Base-by-base conservation (phyloP, 1,140 invertebrate genomes). In the Acyrthosiphon pisum region DNA sequence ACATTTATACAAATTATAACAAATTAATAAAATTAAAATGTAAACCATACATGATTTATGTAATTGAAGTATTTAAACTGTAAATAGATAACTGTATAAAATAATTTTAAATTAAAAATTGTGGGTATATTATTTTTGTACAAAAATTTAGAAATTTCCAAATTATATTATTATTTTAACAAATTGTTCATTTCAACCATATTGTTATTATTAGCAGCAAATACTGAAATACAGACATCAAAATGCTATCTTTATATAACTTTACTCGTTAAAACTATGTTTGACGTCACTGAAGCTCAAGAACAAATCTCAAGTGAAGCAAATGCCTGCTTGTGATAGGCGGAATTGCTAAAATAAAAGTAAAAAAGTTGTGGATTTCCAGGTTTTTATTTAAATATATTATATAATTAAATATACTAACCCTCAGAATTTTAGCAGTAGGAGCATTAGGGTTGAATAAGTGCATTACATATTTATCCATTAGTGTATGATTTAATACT, bases 401-500 rank as follows among this genome's bases (percentile, higher is more conserved):
- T 20, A 56, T 56, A 89, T 89, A 37, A 89, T 56, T 37, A 41
- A 37, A n/a, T 44, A 44, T 46, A 83, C 37, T 93, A 56, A 93
- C 91, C 48, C 0, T 44, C 0, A 93, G 11, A 30, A 23, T 0
- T 93, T 93, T 93, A 53, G 81, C 26, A 37, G 26, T 9, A 22
- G 76, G 37, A 26, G 11, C 20, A 44, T 50, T 56, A 53, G 81
- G 81, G 30, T 93, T 56, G 1, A 56, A 20, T 44, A 86, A 23
- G 20, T 86, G 35, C 2, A 20, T 18, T 56, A 93, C 9, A 22
- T 53, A 86, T 84, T 53, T 86, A 20, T 56, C 20, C 91, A 93
- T 93, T 20, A 93, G 30, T 53, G 4, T 37, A 23, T 37, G 53
- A 86, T 83, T 93, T 11, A 93, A 41, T 22, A 93, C 91, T 20